Conservation (phyloP, 2,113 vertebrate species). For the Phrynosoma platyrhinos region DNA sequence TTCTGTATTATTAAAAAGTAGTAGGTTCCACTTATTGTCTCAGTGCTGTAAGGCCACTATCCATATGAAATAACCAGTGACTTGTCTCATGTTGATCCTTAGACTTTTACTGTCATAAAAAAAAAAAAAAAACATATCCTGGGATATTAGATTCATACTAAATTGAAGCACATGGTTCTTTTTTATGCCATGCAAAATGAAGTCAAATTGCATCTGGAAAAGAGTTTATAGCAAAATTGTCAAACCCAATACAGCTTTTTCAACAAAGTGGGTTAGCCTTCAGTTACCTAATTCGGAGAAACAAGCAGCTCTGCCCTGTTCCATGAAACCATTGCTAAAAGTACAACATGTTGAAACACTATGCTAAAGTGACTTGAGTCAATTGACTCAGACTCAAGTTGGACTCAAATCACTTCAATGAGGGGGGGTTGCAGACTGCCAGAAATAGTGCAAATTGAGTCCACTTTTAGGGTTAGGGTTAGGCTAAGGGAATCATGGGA, state of each 20-base stretch:
- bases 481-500: too few relatives aligned
- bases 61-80: neutral
- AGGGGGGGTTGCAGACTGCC: too few relatives aligned
- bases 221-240: neutral
- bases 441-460: too few relatives aligned
- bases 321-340: too few relatives aligned
- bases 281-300: neutral
- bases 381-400: too few relatives aligned
- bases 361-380: too few relatives aligned
- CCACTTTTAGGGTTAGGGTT: too few relatives aligned
- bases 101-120: neutral
- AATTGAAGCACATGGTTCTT: neutral
- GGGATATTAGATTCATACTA: conserved; percentile 10
- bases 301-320: neutral
- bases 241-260: neutral
- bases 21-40: neutral
- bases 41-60: neutral
- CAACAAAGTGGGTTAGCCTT: conserved; percentile 11
- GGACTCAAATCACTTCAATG: too few relatives aligned
- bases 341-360: neutral
- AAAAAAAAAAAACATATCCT: conserved; percentile 7
- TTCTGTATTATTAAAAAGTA: neutral
- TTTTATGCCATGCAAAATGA: conserved; percentile 13
- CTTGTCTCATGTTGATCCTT: neutral
- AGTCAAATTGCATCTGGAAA: conserved; percentile 34